phyloP scores from a whole-genome alignment of 2,888 invertebrate genomes.

The Lasioglossum marginatum region DNA sequence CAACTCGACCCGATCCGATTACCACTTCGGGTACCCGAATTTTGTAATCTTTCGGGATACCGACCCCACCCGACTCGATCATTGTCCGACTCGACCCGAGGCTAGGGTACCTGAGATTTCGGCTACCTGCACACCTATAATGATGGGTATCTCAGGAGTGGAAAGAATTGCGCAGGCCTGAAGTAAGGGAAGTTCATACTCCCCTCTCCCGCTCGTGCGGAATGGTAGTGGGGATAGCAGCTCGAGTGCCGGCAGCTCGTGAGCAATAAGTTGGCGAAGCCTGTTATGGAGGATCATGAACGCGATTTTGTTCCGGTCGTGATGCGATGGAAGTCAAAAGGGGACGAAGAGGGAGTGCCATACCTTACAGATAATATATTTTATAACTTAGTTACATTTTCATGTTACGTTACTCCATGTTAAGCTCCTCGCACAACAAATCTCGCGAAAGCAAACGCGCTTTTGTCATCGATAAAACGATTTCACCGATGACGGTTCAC shows the following conservation, averaged over 20 bases:
- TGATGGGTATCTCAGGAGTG: no score
- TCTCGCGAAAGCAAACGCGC: not conserved
- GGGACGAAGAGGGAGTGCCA: not conserved
- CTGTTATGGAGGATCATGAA: not conserved
- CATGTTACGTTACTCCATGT: slow-evolving; percentile 8
- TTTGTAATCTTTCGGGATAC: no score
- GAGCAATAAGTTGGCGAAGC: not conserved
- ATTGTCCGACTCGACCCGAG: no score
- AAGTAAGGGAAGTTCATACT: no score
- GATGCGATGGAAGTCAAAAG: not conserved
- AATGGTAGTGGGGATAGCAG: not conserved
- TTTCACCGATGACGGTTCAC: not conserved
- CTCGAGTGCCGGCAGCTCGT: not conserved
- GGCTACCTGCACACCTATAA: no score
- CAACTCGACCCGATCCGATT: no score
- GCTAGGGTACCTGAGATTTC: no score
- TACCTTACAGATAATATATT: slow-evolving; percentile 12
- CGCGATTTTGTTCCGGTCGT: not conserved
- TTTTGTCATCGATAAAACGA: not conserved
- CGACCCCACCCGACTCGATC: no score
- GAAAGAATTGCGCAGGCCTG: no score
- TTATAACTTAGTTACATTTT: slow-evolving; percentile 2
- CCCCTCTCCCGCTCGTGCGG: no score
- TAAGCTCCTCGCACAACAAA: slow-evolving; percentile 31
- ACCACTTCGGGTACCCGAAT: no score